A percentile compares a stretch with the other conserved stretches of the same genome.
phyloP scores from a whole-genome alignment of 2,888 invertebrate species.

The Strigamia transsilvanica region DNA sequence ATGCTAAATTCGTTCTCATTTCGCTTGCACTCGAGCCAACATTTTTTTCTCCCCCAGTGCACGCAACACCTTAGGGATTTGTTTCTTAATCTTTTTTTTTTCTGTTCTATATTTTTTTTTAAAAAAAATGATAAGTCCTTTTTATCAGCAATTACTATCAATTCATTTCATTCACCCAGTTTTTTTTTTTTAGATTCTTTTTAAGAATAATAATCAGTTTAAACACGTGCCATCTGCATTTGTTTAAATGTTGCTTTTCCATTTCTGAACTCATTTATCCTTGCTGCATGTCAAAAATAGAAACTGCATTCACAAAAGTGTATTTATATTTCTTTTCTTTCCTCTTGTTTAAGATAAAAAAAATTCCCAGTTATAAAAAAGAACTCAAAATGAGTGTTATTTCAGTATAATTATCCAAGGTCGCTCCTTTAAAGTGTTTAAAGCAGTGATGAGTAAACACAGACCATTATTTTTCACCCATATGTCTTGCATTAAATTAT shows the following conservation, averaged over 20 bases:
- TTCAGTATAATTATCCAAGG: conserved; percentile 31
- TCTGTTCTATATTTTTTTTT: background rate
- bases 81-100: background rate
- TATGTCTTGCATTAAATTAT: conserved; percentile 40
- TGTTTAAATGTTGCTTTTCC: background rate
- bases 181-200: no score
- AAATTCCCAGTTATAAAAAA: background rate
- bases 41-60: conserved; percentile 12
- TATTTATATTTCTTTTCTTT: background rate
- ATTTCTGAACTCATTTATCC: background rate
- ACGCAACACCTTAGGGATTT: background rate
- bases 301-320: background rate
- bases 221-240: background rate
- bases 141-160: background rate
- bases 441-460: background rate
- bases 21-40: background rate
- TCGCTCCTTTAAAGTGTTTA: conserved; percentile 15
- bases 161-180: conserved; percentile 23
- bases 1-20: conserved; percentile 40
- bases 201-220: background rate
- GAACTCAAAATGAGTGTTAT: background rate
- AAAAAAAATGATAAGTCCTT: background rate
- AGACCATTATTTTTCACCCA: conserved; percentile 23
- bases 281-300: background rate
- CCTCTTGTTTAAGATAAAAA: background rate